Base-by-base conservation (phyloP, 2,888 invertebrate genomes). In the Drosophila lutescens region DNA sequence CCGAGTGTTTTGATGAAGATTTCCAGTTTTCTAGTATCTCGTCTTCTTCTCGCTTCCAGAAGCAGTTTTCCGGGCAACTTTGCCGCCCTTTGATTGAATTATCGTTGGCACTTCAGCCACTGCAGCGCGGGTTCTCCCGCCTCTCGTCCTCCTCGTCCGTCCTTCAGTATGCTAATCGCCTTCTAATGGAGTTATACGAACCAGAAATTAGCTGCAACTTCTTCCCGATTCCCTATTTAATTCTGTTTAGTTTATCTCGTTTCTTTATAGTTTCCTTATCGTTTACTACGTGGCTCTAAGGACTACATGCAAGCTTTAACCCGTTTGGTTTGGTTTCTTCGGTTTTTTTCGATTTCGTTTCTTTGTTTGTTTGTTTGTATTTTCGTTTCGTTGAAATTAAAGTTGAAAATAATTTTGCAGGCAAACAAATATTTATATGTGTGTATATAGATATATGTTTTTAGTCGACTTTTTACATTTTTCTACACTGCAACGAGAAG, bases 391-490 rank as follows among this genome's bases (percentile, higher is more conserved):
- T 30, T 80, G 69, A 89, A 88, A 78, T 74, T 85, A 86, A 87
- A 89, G 78, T 80, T 88, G 76, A 82, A 89, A 87, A 87, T 79
- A 86, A 83, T 74, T 47, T 75, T 87, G 69, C 79, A 74, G 77
- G 79, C 82, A 88, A 88, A 86, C 88, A 61, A 88, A 89, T 89
- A 77, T 75, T 87, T 50, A 63, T 71, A 54, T 63, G 55, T 71
- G 65, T 73, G 77, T 86, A 81, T 66, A 66, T 66, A 66, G 68
- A 67, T 66, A 66, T 66, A 66, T 66, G 65, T 66, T 81, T 74
- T 77, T 88, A 82, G 89, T 86, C 89, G 86, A 86, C 78, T 89
- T 89, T 90, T 90, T 89, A 89, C 89, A 89, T 89, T 79, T 88
- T 89, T 89, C 87, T 89, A 90, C 89, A 90, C 89, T 89, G 89